Conservation (phyloP, 2,797 vertebrate genomes). For the Mormyrops attenuatus region DNA sequence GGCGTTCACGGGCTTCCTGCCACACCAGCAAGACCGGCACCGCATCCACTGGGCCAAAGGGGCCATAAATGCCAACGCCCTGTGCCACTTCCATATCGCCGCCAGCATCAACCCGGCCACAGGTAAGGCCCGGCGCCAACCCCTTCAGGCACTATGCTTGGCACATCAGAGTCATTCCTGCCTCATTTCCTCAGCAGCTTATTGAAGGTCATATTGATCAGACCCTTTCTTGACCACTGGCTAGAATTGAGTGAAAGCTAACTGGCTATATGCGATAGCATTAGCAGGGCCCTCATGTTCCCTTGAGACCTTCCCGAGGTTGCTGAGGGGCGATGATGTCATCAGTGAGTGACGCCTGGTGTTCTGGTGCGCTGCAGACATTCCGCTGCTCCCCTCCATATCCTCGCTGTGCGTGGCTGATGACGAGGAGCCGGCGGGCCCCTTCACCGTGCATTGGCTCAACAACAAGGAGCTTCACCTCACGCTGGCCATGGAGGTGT, state of each 20-base stretch:
- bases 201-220: neutral
- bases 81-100: constrained; percentile 97
- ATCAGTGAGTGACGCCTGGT: neutral
- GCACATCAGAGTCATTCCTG: neutral
- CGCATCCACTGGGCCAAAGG: constrained; percentile 67
- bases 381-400: constrained; percentile 94
- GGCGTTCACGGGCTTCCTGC: constrained; percentile 73
- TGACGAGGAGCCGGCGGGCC: constrained; percentile 83
- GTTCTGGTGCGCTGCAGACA: constrained; percentile 63
- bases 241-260: neutral
- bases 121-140: constrained; percentile 56
- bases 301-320: neutral
- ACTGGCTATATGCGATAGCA: neutral
- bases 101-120: constrained; percentile 98
- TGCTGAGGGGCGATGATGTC: neutral
- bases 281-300: neutral
- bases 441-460: constrained; percentile 95
- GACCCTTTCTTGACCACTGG: neutral
- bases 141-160: neutral
- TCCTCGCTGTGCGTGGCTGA: constrained; percentile 74
- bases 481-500: constrained; percentile 93
- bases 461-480: constrained; percentile 97
- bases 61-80: constrained; percentile 77
- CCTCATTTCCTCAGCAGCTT: neutral
- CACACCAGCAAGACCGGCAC: constrained; percentile 78